Evolutionary conservation across 2,888 invertebrate species (phyloP), one percentile per base, ranked within the genome.

Genomic region (Zhuqinia jingwanae): DNA sequence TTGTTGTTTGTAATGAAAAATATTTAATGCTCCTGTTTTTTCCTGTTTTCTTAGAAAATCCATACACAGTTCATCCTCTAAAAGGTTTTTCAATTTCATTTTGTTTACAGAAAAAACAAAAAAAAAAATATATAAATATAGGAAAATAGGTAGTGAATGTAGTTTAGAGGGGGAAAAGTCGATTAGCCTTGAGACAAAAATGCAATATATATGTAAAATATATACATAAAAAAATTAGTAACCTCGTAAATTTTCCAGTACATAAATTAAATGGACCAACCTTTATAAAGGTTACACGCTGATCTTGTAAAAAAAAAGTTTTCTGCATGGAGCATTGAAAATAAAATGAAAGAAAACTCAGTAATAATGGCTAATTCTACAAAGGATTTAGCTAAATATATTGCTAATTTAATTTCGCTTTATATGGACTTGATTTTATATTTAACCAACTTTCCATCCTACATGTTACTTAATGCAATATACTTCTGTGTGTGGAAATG

Each of bases 31-130:
- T n/a, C n/a, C n/a, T n/a, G n/a, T n/a, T n/a, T n/a, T n/a, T n/a
- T n/a, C n/a, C 13, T 53, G 50, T 36, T 20, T 45, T 20, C 6
- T 50, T 53, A n/a, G 11, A n/a, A 58, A 77, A 77, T 77, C 77
- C 58, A 77, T 42, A 60, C 25, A 50, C 63, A 78, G 63, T 78
- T 63, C 63, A 78, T 47, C n/a, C n/a, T 78, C 63, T 25, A n/a
- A 45, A 68, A 68, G 45, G 45, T 45, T 68, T 42, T 68, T 68
- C 22, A 36, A 45, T 68, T 1, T 13, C n/a, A n/a, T n/a, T 22
- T 45, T 45, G 11, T 68, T 45, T 45, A n/a, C n/a, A n/a, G n/a
- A n/a, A n/a, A n/a, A n/a, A n/a, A n/a, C n/a, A n/a, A n/a, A n/a
- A n/a, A n/a, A n/a, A n/a, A n/a, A n/a, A n/a, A n/a, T n/a, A n/a